These are phyloP conservation scores for Melanitta fusca DNA, from an alignment of 2,797 vertebrate species.

Conservation along the genomic window DNA sequence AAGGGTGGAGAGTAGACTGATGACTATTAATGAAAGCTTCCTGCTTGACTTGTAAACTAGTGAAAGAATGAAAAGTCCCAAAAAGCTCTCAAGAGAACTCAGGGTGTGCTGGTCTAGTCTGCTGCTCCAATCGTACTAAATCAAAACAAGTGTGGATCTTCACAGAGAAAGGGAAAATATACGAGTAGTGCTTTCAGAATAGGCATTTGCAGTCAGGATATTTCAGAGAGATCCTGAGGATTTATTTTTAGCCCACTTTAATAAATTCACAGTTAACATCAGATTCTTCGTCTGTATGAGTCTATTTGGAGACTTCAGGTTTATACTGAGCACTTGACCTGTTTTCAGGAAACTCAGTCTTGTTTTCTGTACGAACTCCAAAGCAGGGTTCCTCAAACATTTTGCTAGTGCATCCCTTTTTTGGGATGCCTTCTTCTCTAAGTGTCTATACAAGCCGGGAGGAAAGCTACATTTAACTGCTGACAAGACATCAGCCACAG, in stretches of 20 bases:
- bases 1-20: not conserved
- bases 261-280: not conserved
- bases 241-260: not conserved
- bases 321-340: not conserved
- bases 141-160: not conserved
- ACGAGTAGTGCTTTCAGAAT: not conserved
- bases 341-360: not conserved
- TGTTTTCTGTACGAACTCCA: not conserved
- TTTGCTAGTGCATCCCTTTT: not conserved
- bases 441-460: not conserved
- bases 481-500: not conserved
- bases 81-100: not conserved
- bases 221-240: not conserved
- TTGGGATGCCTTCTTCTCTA: not conserved
- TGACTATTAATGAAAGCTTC: not conserved
- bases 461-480: constrained; percentile 12
- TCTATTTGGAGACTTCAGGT: not conserved
- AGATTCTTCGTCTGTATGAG: not conserved
- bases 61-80: not conserved
- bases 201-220: not conserved
- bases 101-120: not conserved
- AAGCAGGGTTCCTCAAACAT: not conserved
- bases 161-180: not conserved
- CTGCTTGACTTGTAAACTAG: not conserved
- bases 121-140: not conserved